These are phyloP conservation scores for Takifugu flavidus DNA, from an alignment of 2,113 vertebrate genomes.

Conservation along the genomic window DNA sequence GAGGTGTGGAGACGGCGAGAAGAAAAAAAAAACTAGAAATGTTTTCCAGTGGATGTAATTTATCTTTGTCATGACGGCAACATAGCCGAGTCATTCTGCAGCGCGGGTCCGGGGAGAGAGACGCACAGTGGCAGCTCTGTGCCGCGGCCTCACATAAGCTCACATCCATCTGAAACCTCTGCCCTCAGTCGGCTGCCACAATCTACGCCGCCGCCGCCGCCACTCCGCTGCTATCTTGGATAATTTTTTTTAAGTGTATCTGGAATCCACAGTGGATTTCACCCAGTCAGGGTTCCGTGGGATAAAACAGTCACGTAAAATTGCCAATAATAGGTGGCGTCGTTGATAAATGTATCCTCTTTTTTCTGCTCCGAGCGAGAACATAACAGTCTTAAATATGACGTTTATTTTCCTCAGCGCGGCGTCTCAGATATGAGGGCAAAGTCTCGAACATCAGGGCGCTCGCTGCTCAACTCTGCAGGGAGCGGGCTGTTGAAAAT, in stretches of 20 bases:
- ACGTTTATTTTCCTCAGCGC: conserved; percentile 28
- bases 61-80: conserved; percentile 77
- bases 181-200: conserved; percentile 55
- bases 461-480: conserved; percentile 15
- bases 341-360: conserved; percentile 20
- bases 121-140: conserved; percentile 76
- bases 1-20: conserved; percentile 29
- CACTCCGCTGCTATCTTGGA: conserved; percentile 41
- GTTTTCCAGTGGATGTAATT: conserved; percentile 76
- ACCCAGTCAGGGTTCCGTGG: conserved; percentile 41
- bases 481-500: conserved; percentile 38
- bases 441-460: conserved; percentile 25
- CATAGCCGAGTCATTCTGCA: conserved; percentile 75
- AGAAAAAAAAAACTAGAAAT: conserved; percentile 56
- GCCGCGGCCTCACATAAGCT: conserved; percentile 64
- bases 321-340: conserved; percentile 17
- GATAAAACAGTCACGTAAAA: conserved; percentile 34
- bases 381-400: conserved; percentile 12
- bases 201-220: conserved; percentile 34
- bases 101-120: conserved; percentile 71
- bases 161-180: conserved; percentile 70
- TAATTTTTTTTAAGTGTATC: conserved; percentile 63
- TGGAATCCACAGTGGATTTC: conserved; percentile 42
- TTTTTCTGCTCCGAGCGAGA: conserved; percentile 8
- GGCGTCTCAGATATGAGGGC: conserved; percentile 17